Conservation (phyloP, 2,113 vertebrate genomes). For the Rhinolophus sinicus region DNA sequence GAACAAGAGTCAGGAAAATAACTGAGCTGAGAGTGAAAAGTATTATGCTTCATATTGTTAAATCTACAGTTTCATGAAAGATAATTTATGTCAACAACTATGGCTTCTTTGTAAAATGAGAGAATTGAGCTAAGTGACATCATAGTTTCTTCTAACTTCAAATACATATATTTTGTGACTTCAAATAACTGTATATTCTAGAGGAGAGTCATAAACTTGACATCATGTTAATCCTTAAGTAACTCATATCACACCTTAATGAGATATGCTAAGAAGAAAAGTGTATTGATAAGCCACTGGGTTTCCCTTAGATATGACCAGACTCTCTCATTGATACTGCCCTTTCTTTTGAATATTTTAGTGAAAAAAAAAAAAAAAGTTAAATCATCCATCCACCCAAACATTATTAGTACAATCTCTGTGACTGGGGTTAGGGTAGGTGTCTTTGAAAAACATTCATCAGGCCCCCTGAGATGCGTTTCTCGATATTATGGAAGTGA, state of each 20-base stretch:
- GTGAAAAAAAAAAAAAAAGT: neutral
- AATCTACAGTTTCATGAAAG: neutral
- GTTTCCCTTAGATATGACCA: neutral
- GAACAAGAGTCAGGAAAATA: neutral
- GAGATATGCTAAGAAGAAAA: neutral
- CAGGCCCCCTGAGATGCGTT: neutral
- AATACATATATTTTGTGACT: neutral
- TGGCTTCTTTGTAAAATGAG: conserved; percentile 27
- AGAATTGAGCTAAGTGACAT: neutral
- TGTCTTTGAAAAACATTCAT: neutral
- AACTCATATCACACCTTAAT: neutral
- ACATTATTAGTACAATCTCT: neutral
- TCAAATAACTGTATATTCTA: neutral
- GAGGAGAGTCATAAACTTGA: neutral
- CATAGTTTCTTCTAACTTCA: neutral
- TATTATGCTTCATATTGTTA: neutral
- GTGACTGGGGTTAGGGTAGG: neutral
- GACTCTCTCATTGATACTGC: neutral
- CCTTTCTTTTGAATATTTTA: neutral
- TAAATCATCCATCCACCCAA: neutral
- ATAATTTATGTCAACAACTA: neutral
- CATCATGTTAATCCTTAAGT: neutral
- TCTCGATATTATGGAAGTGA: neutral
- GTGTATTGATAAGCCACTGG: neutral
- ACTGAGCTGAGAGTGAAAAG: neutral